Evolutionary conservation across 2,113 vertebrate genomes (phyloP), one percentile per base, ranked within the genome.

Genomic region (Nerophis lumbriciformis): DNA sequence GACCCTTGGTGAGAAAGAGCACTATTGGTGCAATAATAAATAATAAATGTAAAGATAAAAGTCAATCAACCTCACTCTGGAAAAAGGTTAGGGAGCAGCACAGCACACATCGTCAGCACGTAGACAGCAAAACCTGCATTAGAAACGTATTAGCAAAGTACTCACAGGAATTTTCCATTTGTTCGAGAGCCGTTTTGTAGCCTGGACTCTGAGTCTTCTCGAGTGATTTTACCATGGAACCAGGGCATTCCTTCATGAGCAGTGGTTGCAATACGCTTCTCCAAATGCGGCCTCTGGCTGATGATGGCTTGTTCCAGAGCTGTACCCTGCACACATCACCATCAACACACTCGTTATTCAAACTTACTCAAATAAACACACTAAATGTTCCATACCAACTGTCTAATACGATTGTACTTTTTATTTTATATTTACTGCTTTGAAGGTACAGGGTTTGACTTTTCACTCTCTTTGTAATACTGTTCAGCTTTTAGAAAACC

Each of bases 161-260:
- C 96, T 95, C 78, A 99, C 97, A 99, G 75, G 79, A 98, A 99
- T 65, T 90, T 96, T 57, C 97, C 96, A 3, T 94, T 96, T 16
- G 5, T 83, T 56, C 83, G 93, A 0, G 78, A 62, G 2, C 91
- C 90, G 39, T 79, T 78, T n/a, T 94, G 91, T 36, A 98, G 92
- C 28, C 90, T 79, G 1, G 90, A 85, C 51, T 98, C 95, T 0
- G 93, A 96, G 19, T 93, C 91, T 1, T 93, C 92, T 5, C 96
- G 90, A 4, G 92, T 88, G 55, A 98, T 95, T 4, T 79, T 77
- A 6, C 94, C 95, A 0, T 99, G 97, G 83, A 97, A 99, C 95
- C 97, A 98, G 0, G 95, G 95, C 96, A 99, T 98, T 75, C 86
- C 92, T 61, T 97, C 93, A 36, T 99, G 97, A 35, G 95, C 96